These are phyloP conservation scores for Schrankia costaestrigalis DNA, from an alignment of 2,888 invertebrate species.

Conservation along the genomic window DNA sequence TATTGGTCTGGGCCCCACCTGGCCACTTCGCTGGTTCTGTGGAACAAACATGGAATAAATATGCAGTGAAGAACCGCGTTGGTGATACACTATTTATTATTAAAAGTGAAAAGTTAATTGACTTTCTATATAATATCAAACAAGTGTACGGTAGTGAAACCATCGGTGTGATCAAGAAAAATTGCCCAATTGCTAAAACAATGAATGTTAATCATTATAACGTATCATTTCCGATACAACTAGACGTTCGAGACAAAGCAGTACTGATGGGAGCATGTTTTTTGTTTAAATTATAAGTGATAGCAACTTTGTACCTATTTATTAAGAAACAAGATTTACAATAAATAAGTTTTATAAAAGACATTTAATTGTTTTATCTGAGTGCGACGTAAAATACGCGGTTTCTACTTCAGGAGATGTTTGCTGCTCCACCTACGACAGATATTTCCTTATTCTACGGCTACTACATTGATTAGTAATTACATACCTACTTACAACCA, in stretches of 20 bases:
- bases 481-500: too few relatives aligned
- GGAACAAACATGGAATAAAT: constrained; percentile 32
- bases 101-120: constrained; percentile 13
- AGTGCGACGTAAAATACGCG: too few relatives aligned
- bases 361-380: too few relatives aligned
- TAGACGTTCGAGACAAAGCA: constrained; percentile 43
- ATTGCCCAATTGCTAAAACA: constrained; percentile 16
- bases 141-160: constrained; percentile 31
- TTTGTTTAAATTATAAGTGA: constrained; percentile 38
- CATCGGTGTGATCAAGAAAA: constrained; percentile 40
- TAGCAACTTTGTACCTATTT: too few relatives aligned
- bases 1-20: constrained; percentile 51
- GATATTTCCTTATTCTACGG: too few relatives aligned
- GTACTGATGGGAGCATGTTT: constrained; percentile 52
- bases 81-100: constrained; percentile 37
- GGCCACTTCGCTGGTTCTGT: constrained; percentile 52
- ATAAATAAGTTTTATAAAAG: too few relatives aligned
- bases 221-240: constrained; percentile 42
- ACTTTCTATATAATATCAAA: constrained; percentile 9
- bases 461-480: too few relatives aligned
- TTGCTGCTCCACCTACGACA: too few relatives aligned
- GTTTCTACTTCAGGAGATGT: too few relatives aligned
- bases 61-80: constrained; percentile 35
- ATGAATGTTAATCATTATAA: constrained; percentile 33
- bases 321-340: neutral